Evolutionary conservation across 2,888 invertebrate species (phyloP), one percentile per base, ranked within the genome.

Genomic region (Meteorus cinctellus): DNA sequence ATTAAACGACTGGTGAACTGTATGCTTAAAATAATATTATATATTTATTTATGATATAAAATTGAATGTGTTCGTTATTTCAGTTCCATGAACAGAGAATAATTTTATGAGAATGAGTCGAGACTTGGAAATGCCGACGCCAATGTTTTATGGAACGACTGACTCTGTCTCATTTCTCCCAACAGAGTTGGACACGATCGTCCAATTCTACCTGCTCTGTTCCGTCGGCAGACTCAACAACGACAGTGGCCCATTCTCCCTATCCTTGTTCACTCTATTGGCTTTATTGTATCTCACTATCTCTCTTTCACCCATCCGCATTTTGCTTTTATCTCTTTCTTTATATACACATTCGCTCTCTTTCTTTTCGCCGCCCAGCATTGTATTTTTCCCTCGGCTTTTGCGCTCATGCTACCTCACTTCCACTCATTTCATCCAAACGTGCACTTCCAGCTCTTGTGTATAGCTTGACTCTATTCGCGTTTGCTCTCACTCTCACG

Each of bases 251-350:
- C 48, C 65, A 72, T 65, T 73, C 36, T 41, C 67, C 70, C 36
- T 48, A 68, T 76, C 77, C 74, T 75, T 72, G 73, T 78, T 74
- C 67, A 60, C 45, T 78, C 66, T 78, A 78, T 78, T 79, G 79
- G 75, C 78, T 78, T 69, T 77, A 77, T 79, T 75, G 76, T 79
- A 73, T 73, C 34, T 34, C 76, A 68, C 41, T 31, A 65, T 45
- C 45, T 74, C 29, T 41, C 36, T 63, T 62, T 69, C 73, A 48
- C 5, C 76, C 51, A 48, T 55, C 71, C 59, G 31, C 76, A n/a
- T 65, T 70, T 16, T 14, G 10, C 62, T 31, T 60, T 63, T 68
- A 59, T 48, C 69, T 45, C 65, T 74, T 31, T 59, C 72, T 55
- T 45, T 65, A 19, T 75, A 41, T 63, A 24, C 77, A 34, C 63